Conservation (phyloP, 2,888 invertebrate genomes). For the Latrodectus hesperus region DNA sequence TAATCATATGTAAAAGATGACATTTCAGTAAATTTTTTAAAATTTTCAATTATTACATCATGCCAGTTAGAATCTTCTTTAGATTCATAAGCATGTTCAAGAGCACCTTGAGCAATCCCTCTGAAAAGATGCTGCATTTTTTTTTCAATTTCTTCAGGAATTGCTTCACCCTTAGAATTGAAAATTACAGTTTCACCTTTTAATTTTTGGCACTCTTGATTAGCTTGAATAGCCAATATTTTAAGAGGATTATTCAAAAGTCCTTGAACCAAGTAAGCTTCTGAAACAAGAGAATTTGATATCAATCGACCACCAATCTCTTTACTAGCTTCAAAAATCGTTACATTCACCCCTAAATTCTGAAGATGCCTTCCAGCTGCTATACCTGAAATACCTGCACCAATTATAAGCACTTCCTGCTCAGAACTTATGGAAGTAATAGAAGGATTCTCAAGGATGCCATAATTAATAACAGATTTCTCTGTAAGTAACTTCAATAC, state of each 20-base stretch:
- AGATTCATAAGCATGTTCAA: conserved; percentile 16
- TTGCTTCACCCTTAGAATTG: conserved; percentile 15
- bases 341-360: conserved; percentile 76
- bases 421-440: conserved; percentile 29
- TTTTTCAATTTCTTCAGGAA: conserved; percentile 12
- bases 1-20: conserved; percentile 4
- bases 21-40: conserved; percentile 7
- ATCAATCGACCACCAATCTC: conserved; percentile 76
- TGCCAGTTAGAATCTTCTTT: conserved; percentile 24
- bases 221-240: conserved; percentile 76
- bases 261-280: conserved; percentile 77
- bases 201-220: conserved; percentile 18
- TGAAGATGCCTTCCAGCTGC: conserved; percentile 76
- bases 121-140: conserved; percentile 27
- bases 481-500: conserved; percentile 74
- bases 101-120: conserved; percentile 43
- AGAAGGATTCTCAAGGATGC: conserved; percentile 72
- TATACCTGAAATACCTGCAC: conserved; percentile 77
- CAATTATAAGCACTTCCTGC: conserved; percentile 75
- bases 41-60: conserved; percentile 28
- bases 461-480: conserved; percentile 75
- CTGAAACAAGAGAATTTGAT: conserved; percentile 73
- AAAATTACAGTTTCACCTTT: conserved; percentile 28
- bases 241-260: conserved; percentile 77
- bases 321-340: conserved; percentile 76